phyloP scores from a whole-genome alignment of 2,113 vertebrate species.

The Pavo muticus region DNA sequence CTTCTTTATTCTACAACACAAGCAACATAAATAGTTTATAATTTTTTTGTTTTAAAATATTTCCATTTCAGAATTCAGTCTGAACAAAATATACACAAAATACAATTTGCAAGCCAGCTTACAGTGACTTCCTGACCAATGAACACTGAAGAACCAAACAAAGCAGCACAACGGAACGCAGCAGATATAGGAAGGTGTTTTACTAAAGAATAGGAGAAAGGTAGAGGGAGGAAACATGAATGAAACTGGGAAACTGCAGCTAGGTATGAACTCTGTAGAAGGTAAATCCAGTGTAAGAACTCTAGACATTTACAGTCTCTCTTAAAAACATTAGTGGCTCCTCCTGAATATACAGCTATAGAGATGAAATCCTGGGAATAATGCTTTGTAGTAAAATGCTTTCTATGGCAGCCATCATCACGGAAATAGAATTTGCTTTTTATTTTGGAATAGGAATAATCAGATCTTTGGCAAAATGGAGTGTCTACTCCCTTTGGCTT shows the following conservation, averaged over 20 bases:
- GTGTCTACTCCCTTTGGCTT: constrained; percentile 55
- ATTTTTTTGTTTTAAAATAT: constrained; percentile 82
- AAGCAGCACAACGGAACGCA: constrained; percentile 41
- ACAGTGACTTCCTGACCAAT: constrained; percentile 71
- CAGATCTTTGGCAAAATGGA: constrained; percentile 78
- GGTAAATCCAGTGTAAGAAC: constrained; percentile 33
- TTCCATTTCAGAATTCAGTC: constrained; percentile 80
- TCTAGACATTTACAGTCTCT: constrained; percentile 26
- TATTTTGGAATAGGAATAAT: constrained; percentile 46
- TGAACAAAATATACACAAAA: constrained; percentile 85
- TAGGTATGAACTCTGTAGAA: not conserved
- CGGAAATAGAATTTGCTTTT: constrained; percentile 27
- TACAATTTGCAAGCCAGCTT: constrained; percentile 79
- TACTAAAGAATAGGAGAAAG: constrained; percentile 36
- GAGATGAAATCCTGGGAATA: constrained; percentile 36
- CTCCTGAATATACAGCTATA: constrained; percentile 62
- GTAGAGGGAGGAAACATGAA: not conserved
- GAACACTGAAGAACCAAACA: constrained; percentile 71
- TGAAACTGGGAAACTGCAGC: not conserved
- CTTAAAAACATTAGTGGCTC: constrained; percentile 54
- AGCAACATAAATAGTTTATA: constrained; percentile 83
- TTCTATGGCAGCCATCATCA: constrained; percentile 49
- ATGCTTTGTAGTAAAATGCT: constrained; percentile 41
- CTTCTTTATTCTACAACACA: constrained; percentile 89
- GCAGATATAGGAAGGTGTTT: not conserved